Percentiles rank a stretch among this genome's conserved stretches.
Conservation (phyloP, 2,888 invertebrate species). For the Noctua comes region DNA sequence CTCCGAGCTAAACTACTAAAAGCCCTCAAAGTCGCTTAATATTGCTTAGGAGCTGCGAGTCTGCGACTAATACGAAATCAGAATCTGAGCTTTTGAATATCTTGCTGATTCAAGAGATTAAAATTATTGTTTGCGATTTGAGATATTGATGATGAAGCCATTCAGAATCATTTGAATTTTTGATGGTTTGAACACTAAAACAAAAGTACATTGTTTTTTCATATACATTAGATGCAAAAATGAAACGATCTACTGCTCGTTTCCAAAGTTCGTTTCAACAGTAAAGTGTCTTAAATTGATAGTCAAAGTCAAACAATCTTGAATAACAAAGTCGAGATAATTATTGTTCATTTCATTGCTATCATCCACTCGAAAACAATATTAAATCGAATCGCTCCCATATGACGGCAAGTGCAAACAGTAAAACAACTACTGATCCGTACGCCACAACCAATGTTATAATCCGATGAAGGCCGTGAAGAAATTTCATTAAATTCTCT, state of each 20-base stretch:
- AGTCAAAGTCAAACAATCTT: background rate
- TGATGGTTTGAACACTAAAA: too few species aligned
- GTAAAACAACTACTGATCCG: conserved; percentile 79
- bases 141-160: background rate
- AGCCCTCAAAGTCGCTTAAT: conserved; percentile 71
- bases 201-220: too few species aligned
- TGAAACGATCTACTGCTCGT: too few species aligned
- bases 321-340: background rate
- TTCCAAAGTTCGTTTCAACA: background rate
- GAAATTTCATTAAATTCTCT: conserved; percentile 86
- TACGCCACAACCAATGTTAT: conserved; percentile 69
- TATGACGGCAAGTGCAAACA: conserved; percentile 69
- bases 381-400: conserved; percentile 58
- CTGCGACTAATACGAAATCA: conserved; percentile 20
- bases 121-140: conserved; percentile 3
- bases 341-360: background rate
- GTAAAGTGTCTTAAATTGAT: background rate
- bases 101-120: conserved; percentile 6
- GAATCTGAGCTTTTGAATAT: conserved; percentile 7
- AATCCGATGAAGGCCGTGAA: conserved; percentile 81
- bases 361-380: conserved; percentile 24
- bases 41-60: conserved; percentile 34
- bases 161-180: background rate
- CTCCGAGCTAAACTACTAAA: conserved; percentile 83
- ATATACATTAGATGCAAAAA: too few species aligned